These are phyloP conservation scores for Orycteropus afer DNA, from an alignment of 2,113 vertebrate genomes.

Conservation along the genomic window DNA sequence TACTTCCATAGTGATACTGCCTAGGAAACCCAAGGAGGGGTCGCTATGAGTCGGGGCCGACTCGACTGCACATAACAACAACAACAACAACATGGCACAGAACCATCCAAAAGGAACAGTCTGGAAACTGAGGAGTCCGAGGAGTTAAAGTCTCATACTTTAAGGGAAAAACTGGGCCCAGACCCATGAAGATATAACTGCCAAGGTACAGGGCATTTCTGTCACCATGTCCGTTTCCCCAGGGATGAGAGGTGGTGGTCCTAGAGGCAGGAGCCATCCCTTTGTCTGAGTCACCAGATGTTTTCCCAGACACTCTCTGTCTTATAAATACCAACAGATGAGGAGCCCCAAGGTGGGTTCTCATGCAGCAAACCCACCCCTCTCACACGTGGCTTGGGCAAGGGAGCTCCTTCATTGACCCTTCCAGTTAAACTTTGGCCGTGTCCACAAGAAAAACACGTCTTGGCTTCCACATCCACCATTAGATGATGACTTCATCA, in stretches of 20 bases:
- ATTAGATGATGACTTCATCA: no score
- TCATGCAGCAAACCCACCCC: neutral
- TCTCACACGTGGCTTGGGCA: neutral
- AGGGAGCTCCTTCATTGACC: neutral
- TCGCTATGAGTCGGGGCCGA: no score
- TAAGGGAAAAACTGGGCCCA: neutral
- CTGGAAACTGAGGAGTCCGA: neutral
- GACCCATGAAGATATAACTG: neutral
- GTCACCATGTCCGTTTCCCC: neutral
- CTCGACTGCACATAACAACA: no score
- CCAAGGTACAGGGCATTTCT: neutral
- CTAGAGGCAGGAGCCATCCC: neutral
- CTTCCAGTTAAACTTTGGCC: neutral
- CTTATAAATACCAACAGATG: neutral
- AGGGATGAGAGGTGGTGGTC: neutral
- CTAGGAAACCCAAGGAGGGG: no score
- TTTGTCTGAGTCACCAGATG: neutral
- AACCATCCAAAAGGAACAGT: neutral
- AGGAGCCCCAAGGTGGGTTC: neutral
- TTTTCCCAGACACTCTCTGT: neutral
- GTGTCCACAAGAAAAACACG: neutral
- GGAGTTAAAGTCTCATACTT: neutral
- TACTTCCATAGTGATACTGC: no score
- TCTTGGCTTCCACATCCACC: neutral
- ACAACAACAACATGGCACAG: accelerated